Evolutionary conservation across 2,888 invertebrate species (phyloP).

Genomic region (Eristalis intricaria): DNA sequence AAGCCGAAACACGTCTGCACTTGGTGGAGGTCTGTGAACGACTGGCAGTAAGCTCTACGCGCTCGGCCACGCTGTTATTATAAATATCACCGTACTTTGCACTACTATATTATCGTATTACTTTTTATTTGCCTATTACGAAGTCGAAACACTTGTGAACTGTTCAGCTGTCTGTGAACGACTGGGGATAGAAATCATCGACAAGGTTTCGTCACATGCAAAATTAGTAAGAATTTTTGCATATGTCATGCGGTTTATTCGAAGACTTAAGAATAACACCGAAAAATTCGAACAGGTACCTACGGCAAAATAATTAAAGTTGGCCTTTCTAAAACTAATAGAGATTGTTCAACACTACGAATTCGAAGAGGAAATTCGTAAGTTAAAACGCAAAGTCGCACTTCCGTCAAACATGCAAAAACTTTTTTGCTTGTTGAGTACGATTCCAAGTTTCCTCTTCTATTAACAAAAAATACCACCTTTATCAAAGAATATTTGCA

Average conservation of each 20-base stretch:
- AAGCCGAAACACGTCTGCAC: too few relatives aligned
- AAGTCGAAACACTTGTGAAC: too few relatives aligned
- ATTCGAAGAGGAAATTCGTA: not conserved
- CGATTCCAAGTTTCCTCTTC: not conserved
- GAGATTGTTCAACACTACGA: not conserved
- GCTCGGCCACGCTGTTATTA: too few relatives aligned
- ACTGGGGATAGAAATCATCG: not conserved
- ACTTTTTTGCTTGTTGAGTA: not conserved
- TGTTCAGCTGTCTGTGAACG: too few relatives aligned
- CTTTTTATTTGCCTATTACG: too few relatives aligned
- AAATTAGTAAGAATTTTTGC: too few relatives aligned
- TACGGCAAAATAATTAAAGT: not conserved
- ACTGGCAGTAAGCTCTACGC: too few relatives aligned
- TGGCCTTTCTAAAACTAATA: not conserved
- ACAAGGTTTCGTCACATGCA: not conserved
- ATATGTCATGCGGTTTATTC: too few relatives aligned
- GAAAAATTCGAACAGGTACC: constrained; percentile 1
- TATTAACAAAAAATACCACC: not conserved
- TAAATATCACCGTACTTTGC: too few relatives aligned
- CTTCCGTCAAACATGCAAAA: not conserved
- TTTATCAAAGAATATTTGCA: not conserved
- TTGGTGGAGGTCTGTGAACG: too few relatives aligned
- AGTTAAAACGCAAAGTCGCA: not conserved
- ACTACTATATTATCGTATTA: too few relatives aligned
- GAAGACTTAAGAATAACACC: not conserved